Conservation (phyloP, 1,140 invertebrate species). For the Macrobrachium rosenbergii region DNA sequence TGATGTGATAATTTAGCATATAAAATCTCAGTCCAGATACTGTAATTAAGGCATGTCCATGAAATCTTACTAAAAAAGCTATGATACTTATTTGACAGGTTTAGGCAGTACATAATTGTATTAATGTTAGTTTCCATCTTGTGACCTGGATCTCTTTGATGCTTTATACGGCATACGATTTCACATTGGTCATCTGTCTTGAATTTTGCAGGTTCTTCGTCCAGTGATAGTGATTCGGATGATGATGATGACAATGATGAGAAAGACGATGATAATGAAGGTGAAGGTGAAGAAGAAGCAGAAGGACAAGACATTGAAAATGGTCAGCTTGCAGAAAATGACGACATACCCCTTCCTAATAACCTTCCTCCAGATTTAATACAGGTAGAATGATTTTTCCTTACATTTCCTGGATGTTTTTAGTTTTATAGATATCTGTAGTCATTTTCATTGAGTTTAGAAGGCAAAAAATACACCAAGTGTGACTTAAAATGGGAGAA, state of each 20-base stretch:
- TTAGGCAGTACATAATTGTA: no score
- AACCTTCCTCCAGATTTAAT: constrained; percentile 75
- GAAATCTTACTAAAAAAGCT: neutral
- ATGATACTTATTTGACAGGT: no score
- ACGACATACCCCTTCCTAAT: constrained; percentile 74
- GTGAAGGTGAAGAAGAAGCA: constrained; percentile 26
- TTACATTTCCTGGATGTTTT: neutral
- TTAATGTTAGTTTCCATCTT: no score
- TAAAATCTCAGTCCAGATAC: neutral
- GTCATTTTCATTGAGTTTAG: neutral
- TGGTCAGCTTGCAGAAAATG: constrained; percentile 40
- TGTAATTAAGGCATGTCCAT: neutral
- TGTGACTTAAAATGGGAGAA: no score
- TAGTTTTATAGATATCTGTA: neutral
- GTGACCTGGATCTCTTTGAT: no score
- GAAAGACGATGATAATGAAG: constrained; percentile 68
- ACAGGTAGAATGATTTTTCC: constrained; percentile 65
- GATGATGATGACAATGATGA: constrained; percentile 63
- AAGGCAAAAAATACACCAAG: no score
- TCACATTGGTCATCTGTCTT: neutral
- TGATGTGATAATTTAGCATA: neutral
- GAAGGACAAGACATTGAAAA: constrained; percentile 36
- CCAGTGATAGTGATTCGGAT: constrained; percentile 68
- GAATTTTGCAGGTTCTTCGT: constrained; percentile 40
- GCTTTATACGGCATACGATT: neutral